Evolutionary conservation across 2,888 invertebrate genomes (phyloP).

Genomic region (Drosophila mayaguana): DNA sequence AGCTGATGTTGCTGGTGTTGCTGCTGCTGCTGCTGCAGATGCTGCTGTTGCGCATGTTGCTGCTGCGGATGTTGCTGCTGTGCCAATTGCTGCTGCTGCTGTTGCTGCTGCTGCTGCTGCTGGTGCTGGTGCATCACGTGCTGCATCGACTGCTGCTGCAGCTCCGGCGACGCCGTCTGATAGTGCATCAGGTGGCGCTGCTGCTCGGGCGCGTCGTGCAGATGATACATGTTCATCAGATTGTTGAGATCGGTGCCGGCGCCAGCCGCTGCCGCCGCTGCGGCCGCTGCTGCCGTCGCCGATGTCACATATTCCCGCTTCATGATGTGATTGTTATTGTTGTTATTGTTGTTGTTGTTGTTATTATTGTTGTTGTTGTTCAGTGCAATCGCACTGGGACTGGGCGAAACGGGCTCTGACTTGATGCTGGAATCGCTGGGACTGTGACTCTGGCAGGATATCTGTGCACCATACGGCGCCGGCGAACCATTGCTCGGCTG

Average conservation of each 20-base stretch:
- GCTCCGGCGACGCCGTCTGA: slow-evolving; percentile 84
- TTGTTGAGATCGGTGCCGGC: slow-evolving; percentile 88
- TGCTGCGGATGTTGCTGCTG: slow-evolving; percentile 68
- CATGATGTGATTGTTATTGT: slow-evolving; percentile 85
- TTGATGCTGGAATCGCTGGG: slow-evolving; percentile 95
- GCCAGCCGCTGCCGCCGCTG: slow-evolving; percentile 44
- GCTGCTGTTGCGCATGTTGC: slow-evolving; percentile 41
- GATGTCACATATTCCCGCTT: slow-evolving; percentile 89
- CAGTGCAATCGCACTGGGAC: slow-evolving; percentile 86
- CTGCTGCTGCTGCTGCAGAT: slow-evolving; percentile 80
- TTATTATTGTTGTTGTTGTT: slow-evolving; percentile 80
- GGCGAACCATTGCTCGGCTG: slow-evolving; percentile 50
- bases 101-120: slow-evolving; percentile 76
- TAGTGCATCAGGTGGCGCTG: slow-evolving; percentile 85
- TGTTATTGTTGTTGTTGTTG: slow-evolving; percentile 70
- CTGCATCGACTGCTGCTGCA: slow-evolving; percentile 84
- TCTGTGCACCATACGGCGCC: slow-evolving; percentile 86
- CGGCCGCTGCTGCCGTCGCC: slow-evolving; percentile 56
- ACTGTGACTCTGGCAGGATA: slow-evolving; percentile 90
- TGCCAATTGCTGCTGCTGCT: slow-evolving; percentile 62
- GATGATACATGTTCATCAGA: slow-evolving; percentile 89
- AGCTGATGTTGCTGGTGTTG: slow-evolving; percentile 83
- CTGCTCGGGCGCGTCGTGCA: slow-evolving; percentile 87
- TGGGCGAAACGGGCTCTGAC: slow-evolving; percentile 94
- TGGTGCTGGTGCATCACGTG: slow-evolving; percentile 83